Percentiles rank a stretch among this genome's conserved stretches.
Evolutionary conservation across 2,113 vertebrate genomes (phyloP).

Genomic region (Eclectus roratus): DNA sequence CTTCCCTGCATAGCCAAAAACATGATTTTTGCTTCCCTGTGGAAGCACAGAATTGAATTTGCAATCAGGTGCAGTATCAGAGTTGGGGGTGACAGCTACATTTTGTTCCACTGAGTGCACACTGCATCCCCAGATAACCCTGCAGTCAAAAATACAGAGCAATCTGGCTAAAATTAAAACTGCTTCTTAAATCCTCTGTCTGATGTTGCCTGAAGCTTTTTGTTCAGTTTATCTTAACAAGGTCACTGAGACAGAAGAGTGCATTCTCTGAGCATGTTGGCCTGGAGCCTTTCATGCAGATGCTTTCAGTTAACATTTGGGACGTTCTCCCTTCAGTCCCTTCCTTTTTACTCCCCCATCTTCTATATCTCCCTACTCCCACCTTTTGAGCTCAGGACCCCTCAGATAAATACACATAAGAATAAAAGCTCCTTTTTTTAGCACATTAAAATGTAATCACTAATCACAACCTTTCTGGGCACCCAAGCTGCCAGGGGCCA

Average conservation of each 20-base stretch:
- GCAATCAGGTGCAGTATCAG: not conserved
- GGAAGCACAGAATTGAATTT: not conserved
- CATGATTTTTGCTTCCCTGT: not conserved
- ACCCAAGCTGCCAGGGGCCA: not conserved
- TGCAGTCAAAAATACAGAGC: slow-evolving; percentile 15
- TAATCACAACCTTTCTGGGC: not conserved
- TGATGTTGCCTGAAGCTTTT: slow-evolving; percentile 63
- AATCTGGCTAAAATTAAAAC: slow-evolving; percentile 71
- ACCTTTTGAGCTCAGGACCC: not conserved
- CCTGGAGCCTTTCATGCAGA: slow-evolving; percentile 23
- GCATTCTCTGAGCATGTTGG: slow-evolving; percentile 10
- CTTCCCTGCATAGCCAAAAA: not conserved
- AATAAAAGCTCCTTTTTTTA: not conserved
- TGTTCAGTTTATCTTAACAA: slow-evolving; percentile 52
- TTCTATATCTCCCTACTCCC: not conserved
- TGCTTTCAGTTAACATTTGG: slow-evolving; percentile 13
- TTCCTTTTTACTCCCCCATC: not conserved
- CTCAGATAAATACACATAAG: not conserved
- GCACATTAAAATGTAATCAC: not conserved
- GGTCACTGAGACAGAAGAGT: slow-evolving; percentile 64
- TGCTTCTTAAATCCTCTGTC: slow-evolving; percentile 51
- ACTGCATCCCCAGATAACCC: slow-evolving; percentile 57
- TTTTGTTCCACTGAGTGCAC: slow-evolving; percentile 21
- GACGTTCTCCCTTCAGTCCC: not conserved
- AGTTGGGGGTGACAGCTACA: not conserved